Base-by-base conservation (phyloP, 2,888 invertebrate genomes). In the Phyllotreta cruciferae region DNA sequence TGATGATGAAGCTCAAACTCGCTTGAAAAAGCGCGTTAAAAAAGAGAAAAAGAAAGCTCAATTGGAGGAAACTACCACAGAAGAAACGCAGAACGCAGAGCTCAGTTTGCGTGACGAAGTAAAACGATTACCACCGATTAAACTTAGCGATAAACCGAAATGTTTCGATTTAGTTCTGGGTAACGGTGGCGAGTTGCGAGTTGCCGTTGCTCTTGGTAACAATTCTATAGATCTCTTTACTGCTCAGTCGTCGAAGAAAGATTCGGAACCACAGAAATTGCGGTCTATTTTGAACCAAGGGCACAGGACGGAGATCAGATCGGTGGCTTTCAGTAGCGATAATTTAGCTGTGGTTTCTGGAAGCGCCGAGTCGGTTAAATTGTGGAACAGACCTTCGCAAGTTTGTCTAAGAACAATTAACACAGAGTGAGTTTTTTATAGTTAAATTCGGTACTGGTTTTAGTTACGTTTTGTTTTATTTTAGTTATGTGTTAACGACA, bases 291-390 rank as follows among this genome's bases (percentile, higher is more conserved):
- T 84, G 0, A 84, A 84, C 65, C 88, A 90, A 9, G 98, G 98
- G 0, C 98, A 98, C 82, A 90, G 94, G 61, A 91, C 91, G 49
- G 95, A 98, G 76, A 91, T 97, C 5, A 85, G 95, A 54, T 88
- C 92, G 14, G 84, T 98, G 14, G 87, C 90, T 58, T 95, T 98
- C 78, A 96, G 95, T 78, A 93, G 93, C 1, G 97, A 98, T 80
- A 94, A 92, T 76, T 84, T 94, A 63, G 93, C 93, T 1, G 85
- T 98, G 63, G 86, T 92, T 1, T 93, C 97, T 0, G 96, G 91
- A 0, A 91, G 96, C 68, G 91, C 88, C 0, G 95, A 97, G 72
- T 88, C 91, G 6, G 84, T 97, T 38, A 98, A 98, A 84, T 83
- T 98, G 55, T 99, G 98, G 98, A 96, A 95, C 80, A 89, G 93